Conservation (phyloP, 2,113 vertebrate genomes). For the Elephas maximus region DNA sequence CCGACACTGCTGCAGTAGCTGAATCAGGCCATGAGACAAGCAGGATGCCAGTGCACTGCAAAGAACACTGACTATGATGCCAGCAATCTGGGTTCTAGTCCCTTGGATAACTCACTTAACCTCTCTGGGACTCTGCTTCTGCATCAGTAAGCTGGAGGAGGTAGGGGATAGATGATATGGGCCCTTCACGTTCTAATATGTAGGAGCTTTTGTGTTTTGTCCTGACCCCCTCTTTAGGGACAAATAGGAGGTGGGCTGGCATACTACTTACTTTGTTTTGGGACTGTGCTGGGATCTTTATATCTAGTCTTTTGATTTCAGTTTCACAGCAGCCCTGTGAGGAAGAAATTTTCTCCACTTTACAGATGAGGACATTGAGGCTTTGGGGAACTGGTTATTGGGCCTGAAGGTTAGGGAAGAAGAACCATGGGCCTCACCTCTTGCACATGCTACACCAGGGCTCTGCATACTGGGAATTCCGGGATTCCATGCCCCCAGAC, state of each 20-base stretch:
- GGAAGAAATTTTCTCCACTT: constrained; percentile 8
- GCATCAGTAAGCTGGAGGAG: neutral
- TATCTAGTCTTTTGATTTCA: constrained; percentile 22
- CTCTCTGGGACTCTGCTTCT: constrained; percentile 27
- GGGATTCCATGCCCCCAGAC: neutral
- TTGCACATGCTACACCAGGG: neutral
- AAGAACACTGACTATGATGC: neutral
- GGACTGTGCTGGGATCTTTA: neutral
- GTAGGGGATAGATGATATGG: neutral
- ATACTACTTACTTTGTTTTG: neutral
- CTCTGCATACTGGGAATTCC: neutral
- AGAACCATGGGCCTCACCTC: neutral
- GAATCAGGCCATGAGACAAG: neutral
- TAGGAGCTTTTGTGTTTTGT: neutral
- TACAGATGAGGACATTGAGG: constrained; percentile 33
- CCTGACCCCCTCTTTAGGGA: neutral
- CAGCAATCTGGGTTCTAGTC: neutral
- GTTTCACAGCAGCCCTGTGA: constrained; percentile 5
- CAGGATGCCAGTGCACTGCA: neutral
- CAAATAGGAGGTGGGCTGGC: neutral
- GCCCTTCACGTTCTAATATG: neutral
- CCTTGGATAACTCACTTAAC: neutral
- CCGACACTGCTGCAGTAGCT: neutral
- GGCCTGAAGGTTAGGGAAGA: neutral
- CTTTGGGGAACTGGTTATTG: neutral